Percentiles rank a stretch among this genome's conserved stretches.
phyloP scores from a whole-genome alignment of 1,140 invertebrate species.

The Dufourea novaeangliae region DNA sequence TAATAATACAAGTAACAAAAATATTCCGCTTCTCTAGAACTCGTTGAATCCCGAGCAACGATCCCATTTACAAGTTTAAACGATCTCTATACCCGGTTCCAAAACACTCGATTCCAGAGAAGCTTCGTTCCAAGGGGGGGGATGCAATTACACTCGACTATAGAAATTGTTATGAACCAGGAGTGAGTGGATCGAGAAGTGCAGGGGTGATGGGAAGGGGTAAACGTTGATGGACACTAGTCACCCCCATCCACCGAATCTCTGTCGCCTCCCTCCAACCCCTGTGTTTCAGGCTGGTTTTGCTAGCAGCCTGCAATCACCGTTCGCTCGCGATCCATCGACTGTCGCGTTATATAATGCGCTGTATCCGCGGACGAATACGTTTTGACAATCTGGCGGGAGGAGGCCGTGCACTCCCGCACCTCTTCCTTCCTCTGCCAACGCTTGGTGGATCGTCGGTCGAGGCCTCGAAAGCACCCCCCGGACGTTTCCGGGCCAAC shows the following conservation, averaged over 20 bases:
- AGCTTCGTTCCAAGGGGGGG: no score
- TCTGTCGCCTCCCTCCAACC: constrained; percentile 21
- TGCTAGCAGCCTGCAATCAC: constrained; percentile 35
- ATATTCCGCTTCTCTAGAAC: no score
- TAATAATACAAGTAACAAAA: no score
- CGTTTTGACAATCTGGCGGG: constrained; percentile 55
- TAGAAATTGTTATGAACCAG: constrained; percentile 59
- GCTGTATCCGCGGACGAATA: constrained; percentile 46
- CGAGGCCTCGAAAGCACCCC: constrained; percentile 21
- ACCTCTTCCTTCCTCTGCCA: background rate
- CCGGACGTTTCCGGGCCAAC: constrained; percentile 47
- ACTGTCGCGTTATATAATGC: constrained; percentile 45
- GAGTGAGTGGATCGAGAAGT: no score
- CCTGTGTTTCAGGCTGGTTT: constrained; percentile 14
- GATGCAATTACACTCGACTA: no score
- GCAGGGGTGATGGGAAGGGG: background rate
- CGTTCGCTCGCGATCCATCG: constrained; percentile 39
- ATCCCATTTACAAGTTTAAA: no score
- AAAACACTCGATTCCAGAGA: no score
- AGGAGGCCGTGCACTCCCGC: background rate
- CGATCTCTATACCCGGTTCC: no score
- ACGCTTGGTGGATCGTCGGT: background rate
- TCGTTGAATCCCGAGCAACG: no score
- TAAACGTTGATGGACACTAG: constrained; percentile 51
- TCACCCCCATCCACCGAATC: background rate